Base-by-base conservation (phyloP, 1,140 invertebrate genomes). In the Anastrepha ludens region DNA sequence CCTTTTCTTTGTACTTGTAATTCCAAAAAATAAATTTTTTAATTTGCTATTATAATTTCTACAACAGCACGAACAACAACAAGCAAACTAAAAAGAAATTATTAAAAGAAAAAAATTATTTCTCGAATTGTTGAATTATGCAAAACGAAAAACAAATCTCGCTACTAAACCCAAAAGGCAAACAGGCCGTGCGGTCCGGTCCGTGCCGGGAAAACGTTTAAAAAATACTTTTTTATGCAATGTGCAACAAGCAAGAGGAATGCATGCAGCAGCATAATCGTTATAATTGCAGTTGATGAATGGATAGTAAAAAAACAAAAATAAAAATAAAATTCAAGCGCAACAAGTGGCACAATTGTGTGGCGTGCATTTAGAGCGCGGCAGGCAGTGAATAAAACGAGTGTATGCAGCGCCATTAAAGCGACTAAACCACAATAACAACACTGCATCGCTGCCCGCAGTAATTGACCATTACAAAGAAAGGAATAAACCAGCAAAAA, bases 151-250 rank as follows among this genome's bases (percentile, higher is more conserved):
- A 55, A 8, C 50, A 55, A 55, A 55, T 8, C 50, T 55, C 50
- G 5, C 9, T 55, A 55, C n/a, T 41, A 85, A 86, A 62, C 62
- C 50, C 47, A 62, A 60, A 62, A 64, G 55, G 17, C 29, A 60
- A 86, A 60, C n/a, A 86, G 58, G 15, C 60, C 60, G 39, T 86
- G 58, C 58, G 17, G 17, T 2, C 7, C 65, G 39, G 39, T 44
- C 7, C 13, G 13, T 29, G 20, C n/a, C 39, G 29, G 5, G n/a
- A 62, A 86, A 86, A 44, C 47, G 15, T 62, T 86, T 29, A 59
- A 86, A 58, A 86, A 64, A 60, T 86, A 60, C 60, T 60, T 86
- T 44, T 86, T 86, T 60, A 64, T 62, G 85, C 85, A 64, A 44
- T 20, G 29, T 3, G 9, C 5, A 78, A 50, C 8, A 67, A 78